Percentiles rank a stretch among this genome's conserved stretches.
Conservation (phyloP, 2,888 invertebrate genomes). For the Trissolcus japonicus region DNA sequence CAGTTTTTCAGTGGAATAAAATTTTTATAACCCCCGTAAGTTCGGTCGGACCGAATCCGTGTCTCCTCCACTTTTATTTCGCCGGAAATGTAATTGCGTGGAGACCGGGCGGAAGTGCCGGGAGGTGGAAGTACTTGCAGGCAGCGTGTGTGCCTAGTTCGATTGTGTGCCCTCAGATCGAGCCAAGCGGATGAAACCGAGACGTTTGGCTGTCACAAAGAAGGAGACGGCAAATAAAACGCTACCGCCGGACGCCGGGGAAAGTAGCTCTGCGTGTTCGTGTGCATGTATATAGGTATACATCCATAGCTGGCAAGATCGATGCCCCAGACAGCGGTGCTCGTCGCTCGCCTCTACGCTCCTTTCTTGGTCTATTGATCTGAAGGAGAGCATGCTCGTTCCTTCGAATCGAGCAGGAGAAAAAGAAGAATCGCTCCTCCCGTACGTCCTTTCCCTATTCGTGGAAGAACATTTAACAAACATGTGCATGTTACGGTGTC, state of each 20-base stretch:
- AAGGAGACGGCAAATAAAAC: slow-evolving; percentile 58
- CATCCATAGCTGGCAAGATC: slow-evolving; percentile 56
- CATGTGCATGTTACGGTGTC: slow-evolving; percentile 17
- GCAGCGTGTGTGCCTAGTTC: slow-evolving; percentile 23
- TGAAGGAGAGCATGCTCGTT: slow-evolving; percentile 44
- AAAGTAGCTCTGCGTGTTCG: slow-evolving; percentile 37
- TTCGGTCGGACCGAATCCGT: slow-evolving; percentile 39
- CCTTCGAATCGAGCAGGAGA: slow-evolving; percentile 7
- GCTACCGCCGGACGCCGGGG: slow-evolving; percentile 50
- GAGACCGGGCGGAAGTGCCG: slow-evolving; percentile 5
- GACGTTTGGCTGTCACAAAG: slow-evolving; percentile 46
- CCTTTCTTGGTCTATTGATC: slow-evolving; percentile 68
- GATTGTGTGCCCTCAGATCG: slow-evolving; percentile 26
- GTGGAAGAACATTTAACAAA: slow-evolving; percentile 27
- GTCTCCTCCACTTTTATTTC: slow-evolving; percentile 43
- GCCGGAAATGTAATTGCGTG: slow-evolving; percentile 43
- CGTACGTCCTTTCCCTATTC: slow-evolving; percentile 23
- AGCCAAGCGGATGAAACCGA: slow-evolving; percentile 50
- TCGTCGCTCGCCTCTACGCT: slow-evolving; percentile 64
- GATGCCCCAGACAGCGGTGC: slow-evolving; percentile 66
- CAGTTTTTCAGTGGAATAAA: slow-evolving; percentile 26
- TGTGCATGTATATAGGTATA: slow-evolving; percentile 16
- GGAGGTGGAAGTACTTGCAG: slow-evolving; percentile 11
- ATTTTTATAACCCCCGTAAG: slow-evolving; percentile 25
- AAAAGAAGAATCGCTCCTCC: slow-evolving; percentile 3